These are phyloP conservation scores for Gadus chalcogrammus DNA, from an alignment of 2,113 vertebrate genomes.

Conservation along the genomic window DNA sequence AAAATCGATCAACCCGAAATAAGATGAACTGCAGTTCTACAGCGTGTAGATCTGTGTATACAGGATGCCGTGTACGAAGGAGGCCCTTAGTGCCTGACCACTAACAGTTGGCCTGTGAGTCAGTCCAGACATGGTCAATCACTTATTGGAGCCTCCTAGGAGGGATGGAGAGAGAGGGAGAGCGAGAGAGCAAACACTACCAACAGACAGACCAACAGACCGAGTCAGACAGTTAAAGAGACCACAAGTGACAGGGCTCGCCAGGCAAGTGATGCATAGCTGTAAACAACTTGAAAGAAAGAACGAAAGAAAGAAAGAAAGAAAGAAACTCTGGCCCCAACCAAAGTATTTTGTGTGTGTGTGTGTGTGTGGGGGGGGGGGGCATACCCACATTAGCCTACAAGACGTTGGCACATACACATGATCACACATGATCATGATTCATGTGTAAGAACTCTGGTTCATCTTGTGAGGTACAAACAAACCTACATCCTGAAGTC, in stretches of 20 bases:
- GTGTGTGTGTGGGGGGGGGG: no score
- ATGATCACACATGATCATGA: no score
- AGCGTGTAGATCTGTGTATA: conserved; percentile 9
- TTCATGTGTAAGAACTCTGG: no score
- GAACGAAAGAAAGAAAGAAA: conserved; percentile 10
- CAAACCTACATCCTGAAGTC: no score
- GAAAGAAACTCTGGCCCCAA: neutral
- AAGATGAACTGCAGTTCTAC: no score
- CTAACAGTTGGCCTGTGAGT: conserved; percentile 52
- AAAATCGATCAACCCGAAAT: neutral
- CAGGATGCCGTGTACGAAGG: conserved; percentile 27
- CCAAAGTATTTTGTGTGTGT: no score
- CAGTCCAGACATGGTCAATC: conserved; percentile 58
- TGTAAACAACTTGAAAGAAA: conserved; percentile 34
- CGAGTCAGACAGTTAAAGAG: conserved; percentile 41
- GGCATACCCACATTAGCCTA: no score
- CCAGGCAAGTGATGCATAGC: conserved; percentile 39
- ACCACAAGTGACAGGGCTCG: conserved; percentile 23
- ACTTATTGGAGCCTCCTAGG: conserved; percentile 12
- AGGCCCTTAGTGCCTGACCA: conserved; percentile 64
- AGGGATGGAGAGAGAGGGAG: neutral
- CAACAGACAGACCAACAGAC: no score
- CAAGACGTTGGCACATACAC: no score
- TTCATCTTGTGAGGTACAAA: no score
- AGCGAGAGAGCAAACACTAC: neutral